These are phyloP conservation scores for Calyptomena viridis DNA, from an alignment of 2,113 vertebrate genomes.

Conservation along the genomic window DNA sequence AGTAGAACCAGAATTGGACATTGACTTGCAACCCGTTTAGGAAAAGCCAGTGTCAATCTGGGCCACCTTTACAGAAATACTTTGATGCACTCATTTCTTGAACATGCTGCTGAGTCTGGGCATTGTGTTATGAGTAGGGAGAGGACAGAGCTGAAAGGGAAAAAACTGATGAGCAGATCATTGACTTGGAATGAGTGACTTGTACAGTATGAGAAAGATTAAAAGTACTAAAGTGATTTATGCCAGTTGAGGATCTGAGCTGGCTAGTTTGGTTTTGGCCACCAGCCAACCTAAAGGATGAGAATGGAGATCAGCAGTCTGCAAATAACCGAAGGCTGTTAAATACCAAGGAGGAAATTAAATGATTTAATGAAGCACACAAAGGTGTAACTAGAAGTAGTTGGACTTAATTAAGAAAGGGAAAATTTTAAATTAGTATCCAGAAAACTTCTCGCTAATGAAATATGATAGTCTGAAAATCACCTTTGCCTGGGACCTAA, in stretches of 20 bases:
- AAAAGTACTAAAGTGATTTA: slow-evolving; percentile 32
- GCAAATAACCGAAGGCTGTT: slow-evolving; percentile 38
- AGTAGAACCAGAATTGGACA: neutral
- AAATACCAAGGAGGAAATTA: slow-evolving; percentile 45
- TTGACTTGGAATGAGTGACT: neutral
- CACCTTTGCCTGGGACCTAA: neutral
- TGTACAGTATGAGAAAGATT: neutral
- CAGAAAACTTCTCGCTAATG: slow-evolving; percentile 16
- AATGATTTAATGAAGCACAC: slow-evolving; percentile 54
- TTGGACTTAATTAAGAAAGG: slow-evolving; percentile 42
- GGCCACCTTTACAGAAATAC: neutral
- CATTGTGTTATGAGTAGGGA: neutral
- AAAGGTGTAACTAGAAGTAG: slow-evolving; percentile 42
- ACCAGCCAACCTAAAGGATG: slow-evolving; percentile 30
- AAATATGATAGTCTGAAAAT: slow-evolving; percentile 31
- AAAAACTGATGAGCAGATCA: neutral
- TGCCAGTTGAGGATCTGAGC: slow-evolving; percentile 4
- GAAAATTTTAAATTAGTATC: slow-evolving; percentile 34
- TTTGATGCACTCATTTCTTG: neutral
- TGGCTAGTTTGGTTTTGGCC: slow-evolving; percentile 53
- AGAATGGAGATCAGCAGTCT: slow-evolving; percentile 8
- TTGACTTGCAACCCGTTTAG: neutral
- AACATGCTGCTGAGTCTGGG: neutral
- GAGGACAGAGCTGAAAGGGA: slow-evolving; percentile 14
- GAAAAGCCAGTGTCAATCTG: neutral